Base-by-base conservation (phyloP, 2,888 invertebrate genomes). In the Lasius platythorax region DNA sequence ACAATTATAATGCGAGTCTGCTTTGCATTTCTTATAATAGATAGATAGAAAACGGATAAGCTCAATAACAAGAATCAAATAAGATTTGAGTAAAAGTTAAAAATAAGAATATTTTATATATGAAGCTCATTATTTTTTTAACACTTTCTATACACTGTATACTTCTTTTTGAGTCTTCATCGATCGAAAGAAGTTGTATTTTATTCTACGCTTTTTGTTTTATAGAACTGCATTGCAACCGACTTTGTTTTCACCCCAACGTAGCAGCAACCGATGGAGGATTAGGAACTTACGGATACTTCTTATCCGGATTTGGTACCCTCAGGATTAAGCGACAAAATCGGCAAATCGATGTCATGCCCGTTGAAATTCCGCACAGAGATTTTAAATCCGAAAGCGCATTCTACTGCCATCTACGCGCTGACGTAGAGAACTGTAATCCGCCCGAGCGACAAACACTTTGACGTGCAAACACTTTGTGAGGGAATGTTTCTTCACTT, bases 371-470 rank as follows among this genome's bases (percentile, higher is more conserved):
- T 58, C 43, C 46, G 40, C 15, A 46, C 33, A 61, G 56, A 56
- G 83, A 78, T 88, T 90, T 88, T 83, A 88, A 90, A 90, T 89
- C 83, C 68, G 76, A 86, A 92, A 92, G 89, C 83, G 89, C 85
- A 91, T 84, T 85, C 84, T 91, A 89, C 89, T 90, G 92, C 92
- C 92, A 92, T 91, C 92, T 92, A 91, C 89, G 87, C 86, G 91
- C 83, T 79, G 83, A 86, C 85, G 85, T 76, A 83, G 88, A 92
- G 91, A 92, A 92, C 91, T 90, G 87, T 84, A 91, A 90, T 88
- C 75, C 85, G 76, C 66, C 86, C 84, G 74, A 75, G 84, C 87
- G 83, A 88, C 70, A 83, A 64, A 83, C 63, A 87, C 85, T 84
- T 63, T 74, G 67, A 63, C 85, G 83, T 58, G 82, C 78, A 70